Percentiles rank a stretch among this genome's conserved stretches.
Conservation (phyloP, 2,888 invertebrate genomes). For the Platycheirus rosarum region DNA sequence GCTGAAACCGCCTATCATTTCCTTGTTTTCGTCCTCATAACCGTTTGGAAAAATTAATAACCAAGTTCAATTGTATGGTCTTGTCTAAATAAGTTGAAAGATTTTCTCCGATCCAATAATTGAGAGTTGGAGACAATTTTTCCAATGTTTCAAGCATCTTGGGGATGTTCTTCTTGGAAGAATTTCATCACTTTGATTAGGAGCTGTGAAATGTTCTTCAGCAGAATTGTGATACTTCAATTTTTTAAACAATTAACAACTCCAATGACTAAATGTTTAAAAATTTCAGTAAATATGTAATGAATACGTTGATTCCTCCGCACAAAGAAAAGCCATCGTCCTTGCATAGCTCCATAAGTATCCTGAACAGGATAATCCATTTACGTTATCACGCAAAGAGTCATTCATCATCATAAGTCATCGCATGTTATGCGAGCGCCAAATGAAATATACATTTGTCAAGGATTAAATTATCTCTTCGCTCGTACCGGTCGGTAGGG, state of each 20-base stretch:
- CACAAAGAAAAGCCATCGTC: conserved; percentile 37
- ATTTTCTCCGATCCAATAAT: neutral
- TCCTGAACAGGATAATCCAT: conserved; percentile 49
- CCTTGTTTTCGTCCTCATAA: neutral
- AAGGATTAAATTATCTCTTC: conserved; percentile 67
- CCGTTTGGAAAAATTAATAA: conserved; percentile 16
- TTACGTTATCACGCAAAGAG: conserved; percentile 78
- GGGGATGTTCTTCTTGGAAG: too few species aligned
- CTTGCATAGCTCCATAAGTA: neutral
- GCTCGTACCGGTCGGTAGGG: neutral
- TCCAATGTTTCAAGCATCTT: too few species aligned
- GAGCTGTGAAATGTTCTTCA: too few species aligned
- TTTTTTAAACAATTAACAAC: too few species aligned
- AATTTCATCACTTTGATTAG: too few species aligned
- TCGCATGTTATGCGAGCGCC: conserved; percentile 71
- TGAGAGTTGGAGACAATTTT: too few species aligned
- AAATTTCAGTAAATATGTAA: neutral
- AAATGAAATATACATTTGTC: conserved; percentile 69
- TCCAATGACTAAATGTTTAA: too few species aligned
- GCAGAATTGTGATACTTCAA: too few species aligned
- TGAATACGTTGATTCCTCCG: neutral
- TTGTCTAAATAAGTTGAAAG: neutral
- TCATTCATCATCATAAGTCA: conserved; percentile 83
- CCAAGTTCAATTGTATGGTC: too few species aligned
- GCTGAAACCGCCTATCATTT: neutral